phyloP scores from a whole-genome alignment of 2,113 vertebrate species.

The Vulpes vulpes region DNA sequence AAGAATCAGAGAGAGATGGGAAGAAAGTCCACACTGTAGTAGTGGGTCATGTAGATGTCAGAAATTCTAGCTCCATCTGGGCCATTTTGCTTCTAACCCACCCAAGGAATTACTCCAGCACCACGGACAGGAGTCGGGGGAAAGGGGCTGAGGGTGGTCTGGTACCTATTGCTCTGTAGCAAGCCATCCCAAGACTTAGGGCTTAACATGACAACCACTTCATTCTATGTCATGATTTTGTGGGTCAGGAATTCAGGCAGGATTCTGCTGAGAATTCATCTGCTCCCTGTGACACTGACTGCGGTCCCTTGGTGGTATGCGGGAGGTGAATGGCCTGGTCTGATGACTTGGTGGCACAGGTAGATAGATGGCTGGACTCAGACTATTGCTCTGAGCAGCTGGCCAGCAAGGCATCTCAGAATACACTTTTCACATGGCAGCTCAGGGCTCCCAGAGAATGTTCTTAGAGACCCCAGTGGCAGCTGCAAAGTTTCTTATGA shows the following conservation, averaged over 20 bases:
- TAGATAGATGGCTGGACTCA: neutral
- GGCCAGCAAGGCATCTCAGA: neutral
- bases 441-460: neutral
- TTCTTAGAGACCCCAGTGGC: neutral
- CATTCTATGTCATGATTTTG: neutral
- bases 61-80: neutral
- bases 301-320: no score
- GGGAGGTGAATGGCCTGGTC: neutral
- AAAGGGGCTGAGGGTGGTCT: neutral
- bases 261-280: neutral
- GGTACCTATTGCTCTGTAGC: neutral
- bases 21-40: neutral
- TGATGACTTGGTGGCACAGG: neutral
- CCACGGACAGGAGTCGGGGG: neutral
- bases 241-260: neutral
- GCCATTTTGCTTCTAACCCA: neutral
- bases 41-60: neutral
- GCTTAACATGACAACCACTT: neutral
- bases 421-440: neutral
- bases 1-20: neutral
- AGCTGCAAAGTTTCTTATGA: neutral
- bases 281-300: fast-evolving
- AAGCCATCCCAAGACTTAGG: neutral
- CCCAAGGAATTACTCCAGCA: neutral
- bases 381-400: fast-evolving